These are phyloP conservation scores for Sympetrum striolatum DNA, from an alignment of 2,888 invertebrate genomes.

Conservation along the genomic window DNA sequence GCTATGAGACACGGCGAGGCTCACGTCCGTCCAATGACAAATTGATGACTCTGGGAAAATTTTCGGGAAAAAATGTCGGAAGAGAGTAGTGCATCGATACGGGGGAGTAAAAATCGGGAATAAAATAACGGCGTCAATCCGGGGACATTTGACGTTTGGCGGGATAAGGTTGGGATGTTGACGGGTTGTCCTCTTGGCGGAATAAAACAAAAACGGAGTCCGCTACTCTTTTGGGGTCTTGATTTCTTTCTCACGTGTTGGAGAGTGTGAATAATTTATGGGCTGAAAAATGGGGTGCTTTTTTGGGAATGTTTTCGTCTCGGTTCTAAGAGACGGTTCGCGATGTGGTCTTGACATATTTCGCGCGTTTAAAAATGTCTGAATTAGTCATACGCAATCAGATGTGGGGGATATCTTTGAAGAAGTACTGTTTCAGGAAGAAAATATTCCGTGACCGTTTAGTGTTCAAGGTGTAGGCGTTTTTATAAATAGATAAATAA, in stretches of 20 bases:
- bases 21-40: constrained; percentile 7
- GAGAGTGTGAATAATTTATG: background rate
- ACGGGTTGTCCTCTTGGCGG: background rate
- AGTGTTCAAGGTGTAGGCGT: too few species aligned
- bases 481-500: too few species aligned
- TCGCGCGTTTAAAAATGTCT: too few species aligned
- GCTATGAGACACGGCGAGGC: background rate
- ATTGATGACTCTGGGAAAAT: constrained; percentile 6
- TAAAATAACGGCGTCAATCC: background rate
- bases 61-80: background rate
- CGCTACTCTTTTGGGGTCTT: background rate
- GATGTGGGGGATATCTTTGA: too few species aligned
- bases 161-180: background rate
- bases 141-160: background rate
- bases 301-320: too few species aligned
- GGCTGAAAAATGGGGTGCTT: background rate
- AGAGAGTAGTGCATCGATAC: background rate
- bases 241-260: background rate
- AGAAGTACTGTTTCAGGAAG: too few species aligned
- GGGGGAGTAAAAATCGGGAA: background rate
- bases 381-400: too few species aligned
- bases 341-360: too few species aligned
- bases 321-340: too few species aligned
- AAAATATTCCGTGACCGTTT: too few species aligned
- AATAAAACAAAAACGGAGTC: background rate